Percentiles rank a stretch among this genome's conserved stretches.
Evolutionary conservation across 1,140 invertebrate genomes (phyloP).

Genomic region (Bombus pyrosoma): DNA sequence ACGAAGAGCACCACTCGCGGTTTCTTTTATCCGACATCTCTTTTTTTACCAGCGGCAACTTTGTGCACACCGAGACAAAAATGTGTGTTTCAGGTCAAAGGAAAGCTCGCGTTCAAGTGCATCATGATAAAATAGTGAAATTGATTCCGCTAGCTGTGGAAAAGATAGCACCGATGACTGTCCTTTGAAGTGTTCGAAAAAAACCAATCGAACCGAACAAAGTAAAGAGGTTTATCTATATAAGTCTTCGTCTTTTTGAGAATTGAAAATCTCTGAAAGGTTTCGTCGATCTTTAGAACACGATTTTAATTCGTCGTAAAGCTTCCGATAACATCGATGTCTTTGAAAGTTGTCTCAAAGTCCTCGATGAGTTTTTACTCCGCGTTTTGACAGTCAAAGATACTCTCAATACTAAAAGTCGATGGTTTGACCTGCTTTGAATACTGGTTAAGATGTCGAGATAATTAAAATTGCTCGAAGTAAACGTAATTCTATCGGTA

Average conservation of each 20-base stretch:
- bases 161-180: not conserved
- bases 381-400: no score
- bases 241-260: not conserved
- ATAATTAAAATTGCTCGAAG: not conserved
- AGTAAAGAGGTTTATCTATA: not conserved
- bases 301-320: constrained; percentile 6
- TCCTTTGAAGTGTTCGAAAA: not conserved
- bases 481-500: not conserved
- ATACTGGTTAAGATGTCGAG: no score
- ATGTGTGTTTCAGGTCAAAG: not conserved
- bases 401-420: no score
- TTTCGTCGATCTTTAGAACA: not conserved
- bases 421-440: no score
- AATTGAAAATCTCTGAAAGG: no score
- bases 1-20: not conserved
- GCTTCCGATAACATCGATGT: no score
- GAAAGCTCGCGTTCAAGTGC: not conserved
- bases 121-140: not conserved
- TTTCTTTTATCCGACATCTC: not conserved
- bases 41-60: not conserved
- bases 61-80: not conserved
- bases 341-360: not conserved
- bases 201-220: not conserved
- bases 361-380: no score
- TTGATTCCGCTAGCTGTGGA: not conserved